Percentiles rank a stretch among this genome's conserved stretches.
phyloP scores from a whole-genome alignment of 2,888 invertebrate genomes.

The Leptodirus hochenwartii region DNA sequence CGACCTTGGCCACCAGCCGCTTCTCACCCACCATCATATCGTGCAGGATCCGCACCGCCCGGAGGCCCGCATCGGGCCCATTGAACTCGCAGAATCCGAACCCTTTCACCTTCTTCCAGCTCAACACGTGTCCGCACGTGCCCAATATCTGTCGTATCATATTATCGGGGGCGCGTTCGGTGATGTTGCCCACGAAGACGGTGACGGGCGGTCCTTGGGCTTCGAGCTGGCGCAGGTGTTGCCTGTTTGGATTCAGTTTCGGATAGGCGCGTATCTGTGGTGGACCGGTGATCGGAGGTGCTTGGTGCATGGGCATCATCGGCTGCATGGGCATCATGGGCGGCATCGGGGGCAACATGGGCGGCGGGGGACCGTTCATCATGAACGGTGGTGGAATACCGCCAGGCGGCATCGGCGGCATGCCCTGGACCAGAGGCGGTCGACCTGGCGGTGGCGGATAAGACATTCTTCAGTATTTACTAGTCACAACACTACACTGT shows the following conservation, averaged over 20 bases:
- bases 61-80: conserved; percentile 84
- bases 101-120: conserved; percentile 95
- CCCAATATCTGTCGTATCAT: conserved; percentile 85
- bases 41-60: conserved; percentile 84
- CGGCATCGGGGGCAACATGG: conserved; percentile 52
- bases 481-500: conserved; percentile 6
- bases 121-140: conserved; percentile 84
- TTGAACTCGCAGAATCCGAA: conserved; percentile 98
- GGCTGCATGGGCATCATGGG: conserved; percentile 41
- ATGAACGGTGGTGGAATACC: conserved; percentile 34
- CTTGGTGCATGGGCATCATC: conserved; percentile 35
- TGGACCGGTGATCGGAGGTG: conserved; percentile 25
- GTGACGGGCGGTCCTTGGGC: conserved; percentile 78
- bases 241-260: conserved; percentile 24
- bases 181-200: conserved; percentile 94
- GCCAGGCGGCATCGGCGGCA: conserved; percentile 45
- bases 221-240: conserved; percentile 20
- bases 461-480: no score
- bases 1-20: conserved; percentile 87
- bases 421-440: conserved; percentile 58
- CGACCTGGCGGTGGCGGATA: conserved; percentile 81
- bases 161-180: conserved; percentile 84
- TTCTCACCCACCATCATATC: conserved; percentile 86
- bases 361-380: conserved; percentile 50
- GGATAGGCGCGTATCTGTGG: conserved; percentile 27